These are phyloP conservation scores for Drosophila rubida DNA, from an alignment of 2,888 invertebrate genomes.

Conservation along the genomic window DNA sequence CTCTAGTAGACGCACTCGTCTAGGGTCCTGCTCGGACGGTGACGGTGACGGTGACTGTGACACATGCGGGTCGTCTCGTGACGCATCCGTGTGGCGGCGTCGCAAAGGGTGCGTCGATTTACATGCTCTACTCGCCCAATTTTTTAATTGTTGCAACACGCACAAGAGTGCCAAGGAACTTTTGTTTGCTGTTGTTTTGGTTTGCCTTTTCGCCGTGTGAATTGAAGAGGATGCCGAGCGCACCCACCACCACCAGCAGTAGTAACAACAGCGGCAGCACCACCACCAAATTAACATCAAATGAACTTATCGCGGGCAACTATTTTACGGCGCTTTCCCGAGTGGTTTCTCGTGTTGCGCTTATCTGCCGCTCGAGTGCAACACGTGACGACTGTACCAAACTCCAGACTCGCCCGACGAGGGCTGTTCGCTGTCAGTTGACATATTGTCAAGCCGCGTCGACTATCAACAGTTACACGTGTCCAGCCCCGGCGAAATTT, in stretches of 20 bases:
- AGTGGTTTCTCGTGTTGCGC: slow-evolving; percentile 77
- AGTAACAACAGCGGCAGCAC: slow-evolving; percentile 19
- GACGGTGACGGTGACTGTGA: slow-evolving; percentile 55
- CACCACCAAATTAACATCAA: slow-evolving; percentile 72
- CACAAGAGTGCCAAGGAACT: slow-evolving; percentile 52
- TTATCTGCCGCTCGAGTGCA: slow-evolving; percentile 64
- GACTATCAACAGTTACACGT: slow-evolving; percentile 77
- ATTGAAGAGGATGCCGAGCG: slow-evolving; percentile 53
- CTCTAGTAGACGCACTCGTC: slow-evolving; percentile 43
- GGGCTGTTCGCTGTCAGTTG: slow-evolving; percentile 74
- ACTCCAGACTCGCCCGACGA: too few species aligned
- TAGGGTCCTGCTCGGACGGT: slow-evolving; percentile 68
- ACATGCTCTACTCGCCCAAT: slow-evolving; percentile 61
- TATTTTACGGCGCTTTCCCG: slow-evolving; percentile 78
- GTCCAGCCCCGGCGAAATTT: slow-evolving; percentile 71
- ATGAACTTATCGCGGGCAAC: slow-evolving; percentile 76
- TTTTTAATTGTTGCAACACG: slow-evolving; percentile 79
- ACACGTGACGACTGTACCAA: slow-evolving; percentile 72
- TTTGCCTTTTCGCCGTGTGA: slow-evolving; percentile 71
- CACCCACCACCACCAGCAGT: slow-evolving; percentile 53
- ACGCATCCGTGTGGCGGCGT: slow-evolving; percentile 56
- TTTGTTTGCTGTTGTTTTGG: slow-evolving; percentile 69
- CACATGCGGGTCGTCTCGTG: slow-evolving; percentile 70
- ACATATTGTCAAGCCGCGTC: slow-evolving; percentile 79
- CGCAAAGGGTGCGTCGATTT: slow-evolving; percentile 71